Evolutionary conservation across 1,140 invertebrate genomes (phyloP).

Genomic region (Anthonomus grandis): DNA sequence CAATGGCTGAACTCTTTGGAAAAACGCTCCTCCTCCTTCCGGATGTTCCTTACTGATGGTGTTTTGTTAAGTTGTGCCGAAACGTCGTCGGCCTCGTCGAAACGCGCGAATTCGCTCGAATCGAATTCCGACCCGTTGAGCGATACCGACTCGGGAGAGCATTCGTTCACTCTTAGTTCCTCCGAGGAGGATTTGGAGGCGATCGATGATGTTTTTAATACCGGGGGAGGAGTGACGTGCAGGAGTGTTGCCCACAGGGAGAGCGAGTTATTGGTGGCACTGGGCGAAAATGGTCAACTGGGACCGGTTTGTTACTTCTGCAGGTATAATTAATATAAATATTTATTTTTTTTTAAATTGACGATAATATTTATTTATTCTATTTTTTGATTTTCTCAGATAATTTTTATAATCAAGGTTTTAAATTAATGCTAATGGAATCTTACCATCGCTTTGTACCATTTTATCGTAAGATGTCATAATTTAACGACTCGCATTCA

Average conservation of each 20-base stretch:
- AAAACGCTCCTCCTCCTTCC: constrained; percentile 39
- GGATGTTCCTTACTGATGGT: constrained; percentile 39
- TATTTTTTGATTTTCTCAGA: background rate
- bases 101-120: constrained; percentile 34
- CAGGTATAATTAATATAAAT: too few relatives aligned
- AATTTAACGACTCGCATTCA: too few relatives aligned
- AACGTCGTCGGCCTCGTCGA: constrained; percentile 23
- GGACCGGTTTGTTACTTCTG: constrained; percentile 48
- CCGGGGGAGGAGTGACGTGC: constrained; percentile 33
- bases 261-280: constrained; percentile 42
- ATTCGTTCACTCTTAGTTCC: constrained; percentile 13
- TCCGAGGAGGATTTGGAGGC: constrained; percentile 16
- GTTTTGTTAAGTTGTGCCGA: constrained; percentile 10
- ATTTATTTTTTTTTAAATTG: too few relatives aligned
- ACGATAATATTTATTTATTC: too few relatives aligned
- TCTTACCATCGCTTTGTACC: background rate
- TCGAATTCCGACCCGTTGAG: constrained; percentile 34
- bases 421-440: background rate
- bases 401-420: background rate
- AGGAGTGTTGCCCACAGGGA: constrained; percentile 46
- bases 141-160: constrained; percentile 26
- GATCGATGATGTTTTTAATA: constrained; percentile 21
- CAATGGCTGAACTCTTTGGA: constrained; percentile 44
- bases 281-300: constrained; percentile 45
- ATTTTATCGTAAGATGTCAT: background rate